These are phyloP conservation scores for Borostomias antarcticus DNA, from an alignment of 2,797 vertebrate genomes.

Conservation along the genomic window DNA sequence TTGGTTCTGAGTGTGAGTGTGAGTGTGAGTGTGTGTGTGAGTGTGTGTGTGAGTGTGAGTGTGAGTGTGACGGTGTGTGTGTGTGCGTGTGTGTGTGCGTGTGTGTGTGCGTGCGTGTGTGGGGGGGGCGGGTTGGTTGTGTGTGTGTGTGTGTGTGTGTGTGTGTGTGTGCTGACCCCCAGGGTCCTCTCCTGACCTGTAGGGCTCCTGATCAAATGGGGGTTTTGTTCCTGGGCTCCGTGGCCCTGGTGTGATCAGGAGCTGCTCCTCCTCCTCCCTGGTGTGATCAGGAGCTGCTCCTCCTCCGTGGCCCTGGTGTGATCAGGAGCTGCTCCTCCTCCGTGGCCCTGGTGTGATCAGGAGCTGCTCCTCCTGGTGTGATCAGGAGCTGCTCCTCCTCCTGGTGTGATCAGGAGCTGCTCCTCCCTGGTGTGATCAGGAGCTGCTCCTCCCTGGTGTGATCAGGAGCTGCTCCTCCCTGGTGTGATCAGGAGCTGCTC, in stretches of 20 bases:
- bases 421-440: no score
- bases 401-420: slow-evolving; percentile 58
- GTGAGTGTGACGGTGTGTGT: slow-evolving; percentile 12
- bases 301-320: slow-evolving; percentile 26
- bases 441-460: no score
- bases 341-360: no score
- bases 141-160: no score
- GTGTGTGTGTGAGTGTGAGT: slow-evolving; percentile 19
- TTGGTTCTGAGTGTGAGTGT: no score
- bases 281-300: no score
- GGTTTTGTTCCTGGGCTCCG: slow-evolving; percentile 51
- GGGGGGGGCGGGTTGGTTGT: slow-evolving; percentile 26
- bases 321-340: slow-evolving; percentile 61
- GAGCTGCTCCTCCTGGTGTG: slow-evolving; percentile 50
- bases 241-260: slow-evolving; percentile 49
- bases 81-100: slow-evolving; percentile 44
- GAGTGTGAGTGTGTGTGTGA: slow-evolving; percentile 44
- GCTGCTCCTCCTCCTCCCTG: slow-evolving; percentile 56
- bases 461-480: no score
- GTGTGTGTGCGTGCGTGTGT: slow-evolving; percentile 16
- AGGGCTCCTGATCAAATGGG: slow-evolving; percentile 64
- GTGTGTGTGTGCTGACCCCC: slow-evolving; percentile 47
- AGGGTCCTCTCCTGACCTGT: slow-evolving; percentile 61
- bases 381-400: slow-evolving; percentile 59
- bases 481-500: slow-evolving; percentile 65